Evolutionary conservation across 2,888 invertebrate species (phyloP), one percentile per base, ranked within the genome.

Genomic region (Ditylenchus weischeri): DNA sequence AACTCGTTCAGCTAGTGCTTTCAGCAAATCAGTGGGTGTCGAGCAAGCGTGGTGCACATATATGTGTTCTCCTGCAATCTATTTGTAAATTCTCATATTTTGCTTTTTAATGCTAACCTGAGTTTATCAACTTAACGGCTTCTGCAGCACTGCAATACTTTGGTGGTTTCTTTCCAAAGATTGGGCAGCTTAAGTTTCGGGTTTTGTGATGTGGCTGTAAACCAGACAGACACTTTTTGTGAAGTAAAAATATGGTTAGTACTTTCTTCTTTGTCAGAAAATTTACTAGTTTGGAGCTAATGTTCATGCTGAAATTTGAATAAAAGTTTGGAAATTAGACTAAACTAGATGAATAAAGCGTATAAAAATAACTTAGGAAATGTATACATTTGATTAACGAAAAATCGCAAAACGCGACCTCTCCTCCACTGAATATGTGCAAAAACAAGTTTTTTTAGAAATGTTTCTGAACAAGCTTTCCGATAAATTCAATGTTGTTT

Each of bases 21-120:
- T 86, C 15, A 93, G 86, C n/a, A 94, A 86, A 18, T 87, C 88
- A 6, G 88, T 87, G 0, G 95, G 94, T 0, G 94, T 94, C 7
- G 92, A 91, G 0, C 94, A 93, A 0, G 93, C 93, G 3, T 93
- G 93, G 78, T 92, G 91, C 0, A 90, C 86, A 84, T 89, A 94
- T 11, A 95, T 90, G 0, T 89, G 88, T 77, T 90, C 88, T 71
- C 90, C 93, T 93, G 86, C 19, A 74, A 68, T 29, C 57, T 19
- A 21, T 11, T 62, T 49, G 23, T 13, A n/a, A n/a, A 10, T 18
- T 49, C 4, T 18, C 4, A 18, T 23, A 4, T 36, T 36, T 13
- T 35, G 64, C 18, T 18, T 13, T 4, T 18, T 18, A 11, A 15
- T 29, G 15, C 36, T 21, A n/a, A 38, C 19, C 18, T 18, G 21